A percentile compares a stretch with the other conserved stretches of the same genome.
Evolutionary conservation across 2,888 invertebrate genomes (phyloP).

Genomic region (Hyles lineata): DNA sequence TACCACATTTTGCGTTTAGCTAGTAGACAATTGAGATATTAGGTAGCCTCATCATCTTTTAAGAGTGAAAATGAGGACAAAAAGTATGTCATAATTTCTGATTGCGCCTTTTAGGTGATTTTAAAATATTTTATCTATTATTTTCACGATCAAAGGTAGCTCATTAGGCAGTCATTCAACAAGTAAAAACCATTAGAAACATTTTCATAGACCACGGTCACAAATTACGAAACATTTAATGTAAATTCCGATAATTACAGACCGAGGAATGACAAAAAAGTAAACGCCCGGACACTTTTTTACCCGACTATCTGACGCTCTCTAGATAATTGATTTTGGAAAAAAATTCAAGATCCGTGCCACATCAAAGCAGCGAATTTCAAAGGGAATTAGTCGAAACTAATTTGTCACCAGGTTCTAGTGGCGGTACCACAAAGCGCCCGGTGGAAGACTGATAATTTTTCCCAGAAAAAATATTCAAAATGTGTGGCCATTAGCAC

Average conservation of each 20-base stretch:
- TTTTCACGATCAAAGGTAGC: background rate
- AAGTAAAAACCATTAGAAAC: slow-evolving; percentile 2
- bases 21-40: too few relatives aligned
- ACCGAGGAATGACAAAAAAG: background rate
- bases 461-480: slow-evolving; percentile 61
- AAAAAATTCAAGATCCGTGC: slow-evolving; percentile 42
- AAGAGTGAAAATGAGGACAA: too few relatives aligned
- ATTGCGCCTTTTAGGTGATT: too few relatives aligned
- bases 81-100: too few relatives aligned
- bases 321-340: slow-evolving; percentile 49
- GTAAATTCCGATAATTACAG: slow-evolving; percentile 17
- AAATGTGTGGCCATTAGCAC: slow-evolving; percentile 40
- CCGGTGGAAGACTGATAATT: slow-evolving; percentile 50
- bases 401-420: slow-evolving; percentile 69
- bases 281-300: slow-evolving; percentile 15
- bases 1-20: too few relatives aligned
- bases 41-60: too few relatives aligned
- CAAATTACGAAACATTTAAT: slow-evolving; percentile 17
- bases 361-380: slow-evolving; percentile 66
- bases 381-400: slow-evolving; percentile 59
- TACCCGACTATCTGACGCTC: slow-evolving; percentile 13
- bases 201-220: background rate
- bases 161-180: background rate
- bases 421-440: slow-evolving; percentile 47
- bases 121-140: too few relatives aligned